Conservation (phyloP, 2,888 invertebrate species). For the Ophion costatus region DNA sequence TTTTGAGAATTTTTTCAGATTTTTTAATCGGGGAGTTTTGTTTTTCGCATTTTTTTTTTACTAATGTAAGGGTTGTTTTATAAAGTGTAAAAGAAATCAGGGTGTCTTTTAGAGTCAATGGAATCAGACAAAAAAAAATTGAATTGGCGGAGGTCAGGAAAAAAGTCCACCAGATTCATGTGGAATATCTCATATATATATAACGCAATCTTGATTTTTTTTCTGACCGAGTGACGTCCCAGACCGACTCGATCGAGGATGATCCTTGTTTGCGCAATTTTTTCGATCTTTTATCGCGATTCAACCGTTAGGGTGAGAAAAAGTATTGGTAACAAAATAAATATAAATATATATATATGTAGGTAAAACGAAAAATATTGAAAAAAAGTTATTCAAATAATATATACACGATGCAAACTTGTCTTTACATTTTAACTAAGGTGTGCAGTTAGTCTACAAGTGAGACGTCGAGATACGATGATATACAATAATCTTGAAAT, state of each 20-base stretch:
- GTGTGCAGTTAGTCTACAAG: constrained; percentile 69
- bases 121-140: no score
- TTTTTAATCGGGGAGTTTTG: no score
- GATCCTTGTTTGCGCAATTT: constrained; percentile 1
- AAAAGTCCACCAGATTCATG: no score
- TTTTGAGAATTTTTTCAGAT: no score
- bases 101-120: no score
- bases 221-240: background rate
- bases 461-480: constrained; percentile 62
- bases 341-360: constrained; percentile 3
- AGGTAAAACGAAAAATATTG: constrained; percentile 31
- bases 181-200: background rate
- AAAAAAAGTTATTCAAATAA: constrained; percentile 50
- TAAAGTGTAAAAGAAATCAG: no score
- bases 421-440: constrained; percentile 66
- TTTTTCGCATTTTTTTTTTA: no score
- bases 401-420: constrained; percentile 68
- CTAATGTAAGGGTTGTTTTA: no score
- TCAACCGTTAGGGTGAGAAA: background rate
- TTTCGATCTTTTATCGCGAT: constrained; percentile 3
- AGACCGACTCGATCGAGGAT: constrained; percentile 48
- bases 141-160: no score
- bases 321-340: constrained; percentile 15
- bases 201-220: background rate
- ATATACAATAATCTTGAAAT: constrained; percentile 24